Conservation (phyloP, 2,797 vertebrate species). For the Rhincodon typus region DNA sequence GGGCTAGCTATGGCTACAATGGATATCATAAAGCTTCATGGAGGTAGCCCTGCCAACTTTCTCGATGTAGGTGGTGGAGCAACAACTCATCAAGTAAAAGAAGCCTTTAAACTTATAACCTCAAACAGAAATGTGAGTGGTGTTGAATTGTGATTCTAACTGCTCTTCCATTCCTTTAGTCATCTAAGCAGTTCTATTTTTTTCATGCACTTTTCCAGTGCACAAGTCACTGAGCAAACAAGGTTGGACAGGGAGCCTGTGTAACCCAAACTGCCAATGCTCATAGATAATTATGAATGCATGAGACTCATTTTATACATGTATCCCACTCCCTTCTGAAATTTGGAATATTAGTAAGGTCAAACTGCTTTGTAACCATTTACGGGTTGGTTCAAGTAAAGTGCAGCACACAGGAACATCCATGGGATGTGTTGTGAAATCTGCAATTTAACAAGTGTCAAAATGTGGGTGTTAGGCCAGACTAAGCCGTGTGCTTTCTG, state of each 20-base stretch:
- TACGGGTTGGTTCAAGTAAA: neutral
- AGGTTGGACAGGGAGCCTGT: neutral
- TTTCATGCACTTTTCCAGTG: neutral
- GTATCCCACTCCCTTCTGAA: neutral
- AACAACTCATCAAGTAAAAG: conserved; percentile 91
- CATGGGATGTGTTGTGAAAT: neutral
- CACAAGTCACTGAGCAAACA: neutral
- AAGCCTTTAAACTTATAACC: conserved; percentile 96
- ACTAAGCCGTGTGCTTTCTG: neutral
- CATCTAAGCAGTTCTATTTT: neutral
- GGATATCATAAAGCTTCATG: conserved; percentile 98
- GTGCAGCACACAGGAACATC: neutral
- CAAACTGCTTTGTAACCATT: neutral
- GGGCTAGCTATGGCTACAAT: conserved; percentile 98
- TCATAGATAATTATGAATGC: neutral
- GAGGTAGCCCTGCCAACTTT: conserved; percentile 94
- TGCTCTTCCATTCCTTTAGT: neutral
- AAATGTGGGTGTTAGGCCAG: neutral
- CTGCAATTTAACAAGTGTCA: neutral
- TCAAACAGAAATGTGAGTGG: conserved; percentile 86
- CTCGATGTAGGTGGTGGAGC: conserved; percentile 95
- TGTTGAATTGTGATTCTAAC: neutral
- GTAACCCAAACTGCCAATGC: neutral
- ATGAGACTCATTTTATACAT: neutral
- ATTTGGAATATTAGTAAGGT: neutral